Conservation (phyloP, 2,888 invertebrate species). For the Caenorhabditis sinica region DNA sequence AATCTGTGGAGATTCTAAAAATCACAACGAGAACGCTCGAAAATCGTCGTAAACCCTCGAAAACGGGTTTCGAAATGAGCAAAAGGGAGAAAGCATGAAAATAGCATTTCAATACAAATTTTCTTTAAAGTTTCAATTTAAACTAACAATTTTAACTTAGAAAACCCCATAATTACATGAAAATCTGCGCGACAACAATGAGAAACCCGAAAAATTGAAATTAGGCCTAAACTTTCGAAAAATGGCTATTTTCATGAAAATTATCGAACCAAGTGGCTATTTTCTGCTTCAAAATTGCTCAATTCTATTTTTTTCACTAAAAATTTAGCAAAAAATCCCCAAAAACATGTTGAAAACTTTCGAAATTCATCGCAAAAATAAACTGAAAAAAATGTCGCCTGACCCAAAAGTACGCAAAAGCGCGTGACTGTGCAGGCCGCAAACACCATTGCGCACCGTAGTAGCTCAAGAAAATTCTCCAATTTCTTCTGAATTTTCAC, state of each 20-base stretch:
- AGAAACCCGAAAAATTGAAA: neutral
- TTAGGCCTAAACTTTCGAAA: constrained; percentile 32
- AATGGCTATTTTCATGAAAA: neutral
- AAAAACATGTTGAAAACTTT: constrained; percentile 12
- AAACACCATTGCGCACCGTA: constrained; percentile 45
- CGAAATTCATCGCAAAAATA: constrained; percentile 35
- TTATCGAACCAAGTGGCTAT: neutral
- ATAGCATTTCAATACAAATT: too few relatives aligned
- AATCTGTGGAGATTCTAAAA: neutral
- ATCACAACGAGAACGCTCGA: too few relatives aligned
- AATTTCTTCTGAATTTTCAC: neutral
- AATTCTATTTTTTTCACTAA: neutral
- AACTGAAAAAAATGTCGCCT: constrained; percentile 22
- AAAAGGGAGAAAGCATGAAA: too few relatives aligned
- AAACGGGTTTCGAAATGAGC: too few relatives aligned
- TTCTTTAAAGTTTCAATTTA: too few relatives aligned
- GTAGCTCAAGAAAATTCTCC: neutral
- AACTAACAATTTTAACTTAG: neutral
- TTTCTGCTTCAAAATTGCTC: neutral
- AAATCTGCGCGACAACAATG: too few relatives aligned
- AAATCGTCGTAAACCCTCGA: too few relatives aligned
- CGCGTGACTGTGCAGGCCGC: constrained; percentile 50
- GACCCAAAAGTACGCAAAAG: constrained; percentile 33
- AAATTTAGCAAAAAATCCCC: neutral
- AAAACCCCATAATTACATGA: too few relatives aligned